Conservation (phyloP, 2,888 invertebrate genomes). For the Microctonus hyperodae region DNA sequence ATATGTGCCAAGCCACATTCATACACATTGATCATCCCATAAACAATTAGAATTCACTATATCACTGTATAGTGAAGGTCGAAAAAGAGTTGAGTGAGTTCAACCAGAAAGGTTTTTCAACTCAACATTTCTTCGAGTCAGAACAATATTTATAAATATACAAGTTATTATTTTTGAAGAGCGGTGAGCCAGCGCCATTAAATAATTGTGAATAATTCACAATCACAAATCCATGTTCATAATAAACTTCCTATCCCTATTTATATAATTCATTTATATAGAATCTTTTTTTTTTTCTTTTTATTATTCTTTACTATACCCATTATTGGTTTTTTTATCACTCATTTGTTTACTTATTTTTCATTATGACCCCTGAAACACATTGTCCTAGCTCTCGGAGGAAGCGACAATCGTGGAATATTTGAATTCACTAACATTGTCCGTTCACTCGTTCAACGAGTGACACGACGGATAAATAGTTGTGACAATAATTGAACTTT, state of each 20-base stretch:
- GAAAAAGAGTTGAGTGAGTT: no score
- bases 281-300: constrained; percentile 29
- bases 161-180: constrained; percentile 56
- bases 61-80: no score
- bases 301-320: constrained; percentile 22
- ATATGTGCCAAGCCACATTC: no score
- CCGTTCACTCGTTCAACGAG: constrained; percentile 30
- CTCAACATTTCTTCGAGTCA: no score
- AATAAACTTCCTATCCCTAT: constrained; percentile 46
- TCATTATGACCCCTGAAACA: constrained; percentile 32
- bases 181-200: constrained; percentile 54
- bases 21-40: no score
- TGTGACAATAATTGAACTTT: constrained; percentile 23
- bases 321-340: constrained; percentile 30
- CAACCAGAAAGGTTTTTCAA: no score
- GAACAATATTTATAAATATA: constrained; percentile 63
- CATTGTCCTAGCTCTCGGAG: constrained; percentile 24
- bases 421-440: constrained; percentile 20
- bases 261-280: constrained; percentile 38
- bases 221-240: constrained; percentile 13
- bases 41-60: no score
- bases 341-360: constrained; percentile 19
- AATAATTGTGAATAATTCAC: constrained; percentile 26
- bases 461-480: constrained; percentile 17
- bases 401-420: constrained; percentile 8